Evolutionary conservation across 2,113 vertebrate genomes (phyloP).

Genomic region (Myxocyprinus asiaticus): DNA sequence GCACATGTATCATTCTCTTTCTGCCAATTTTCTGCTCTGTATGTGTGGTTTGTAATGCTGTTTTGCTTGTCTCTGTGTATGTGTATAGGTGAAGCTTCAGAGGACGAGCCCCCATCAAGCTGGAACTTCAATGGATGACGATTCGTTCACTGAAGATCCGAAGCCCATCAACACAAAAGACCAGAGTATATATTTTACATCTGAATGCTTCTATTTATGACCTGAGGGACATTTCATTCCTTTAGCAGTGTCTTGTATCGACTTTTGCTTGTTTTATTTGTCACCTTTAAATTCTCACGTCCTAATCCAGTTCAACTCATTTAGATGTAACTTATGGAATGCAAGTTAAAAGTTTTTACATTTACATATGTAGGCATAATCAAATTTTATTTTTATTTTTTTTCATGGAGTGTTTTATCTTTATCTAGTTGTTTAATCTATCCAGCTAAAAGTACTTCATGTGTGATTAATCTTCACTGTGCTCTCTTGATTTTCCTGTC

Average conservation of each 20-base stretch:
- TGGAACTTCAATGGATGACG: slow-evolving; percentile 70
- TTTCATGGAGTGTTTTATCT: slow-evolving; percentile 66
- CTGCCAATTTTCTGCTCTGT: no score
- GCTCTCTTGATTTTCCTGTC: background rate
- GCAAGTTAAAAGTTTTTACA: slow-evolving; percentile 74
- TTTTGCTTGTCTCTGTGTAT: slow-evolving; percentile 77
- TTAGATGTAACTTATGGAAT: slow-evolving; percentile 73
- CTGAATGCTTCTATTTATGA: slow-evolving; percentile 92
- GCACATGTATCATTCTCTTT: no score
- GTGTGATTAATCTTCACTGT: background rate
- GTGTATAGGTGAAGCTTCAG: slow-evolving; percentile 88
- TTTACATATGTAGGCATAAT: slow-evolving; percentile 75
- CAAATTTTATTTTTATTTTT: slow-evolving; percentile 75
- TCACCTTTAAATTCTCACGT: slow-evolving; percentile 53
- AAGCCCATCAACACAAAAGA: slow-evolving; percentile 75
- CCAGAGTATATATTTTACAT: slow-evolving; percentile 88
- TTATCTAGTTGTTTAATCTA: slow-evolving; percentile 59
- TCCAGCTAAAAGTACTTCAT: background rate
- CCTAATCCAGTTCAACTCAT: slow-evolving; percentile 64
- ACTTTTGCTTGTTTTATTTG: slow-evolving; percentile 43
- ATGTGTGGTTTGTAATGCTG: background rate
- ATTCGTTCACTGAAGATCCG: slow-evolving; percentile 75
- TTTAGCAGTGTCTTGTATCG: slow-evolving; percentile 65
- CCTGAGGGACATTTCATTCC: slow-evolving; percentile 81
- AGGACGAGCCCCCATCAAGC: slow-evolving; percentile 65